Percentiles rank a stretch among this genome's conserved stretches.
Evolutionary conservation across 2,888 invertebrate species (phyloP).

Genomic region (Amphipyra tragopoginis): DNA sequence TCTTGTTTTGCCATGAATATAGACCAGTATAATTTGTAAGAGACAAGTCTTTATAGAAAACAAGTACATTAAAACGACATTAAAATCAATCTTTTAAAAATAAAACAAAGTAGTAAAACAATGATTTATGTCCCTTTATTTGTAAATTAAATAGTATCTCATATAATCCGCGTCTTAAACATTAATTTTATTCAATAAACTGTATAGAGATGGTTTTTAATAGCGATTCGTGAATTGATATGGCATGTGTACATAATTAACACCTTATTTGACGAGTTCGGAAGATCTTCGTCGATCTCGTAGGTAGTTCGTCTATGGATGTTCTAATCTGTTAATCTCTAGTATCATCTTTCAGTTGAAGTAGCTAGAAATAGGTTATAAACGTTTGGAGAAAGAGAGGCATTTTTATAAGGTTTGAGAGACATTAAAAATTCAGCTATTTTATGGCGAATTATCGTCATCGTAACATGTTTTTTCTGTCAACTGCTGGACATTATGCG

Average conservation of each 20-base stretch:
- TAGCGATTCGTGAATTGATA: conserved; percentile 52
- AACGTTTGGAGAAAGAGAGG: background rate
- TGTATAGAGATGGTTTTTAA: conserved; percentile 43
- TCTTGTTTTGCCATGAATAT: too few species aligned
- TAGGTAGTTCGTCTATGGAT: conserved; percentile 28
- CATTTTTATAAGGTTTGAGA: too few species aligned
- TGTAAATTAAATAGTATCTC: conserved; percentile 33
- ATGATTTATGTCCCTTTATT: conserved; percentile 48
- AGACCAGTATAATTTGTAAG: too few species aligned
- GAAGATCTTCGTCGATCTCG: conserved; percentile 25
- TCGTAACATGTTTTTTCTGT: too few species aligned
- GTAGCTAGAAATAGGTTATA: too few species aligned
- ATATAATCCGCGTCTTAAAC: conserved; percentile 25
- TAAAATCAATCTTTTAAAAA: conserved; percentile 33
- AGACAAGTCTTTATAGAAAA: background rate
- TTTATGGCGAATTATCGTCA: too few species aligned
- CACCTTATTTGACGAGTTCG: conserved; percentile 41
- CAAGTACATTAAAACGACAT: conserved; percentile 39
- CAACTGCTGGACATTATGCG: too few species aligned
- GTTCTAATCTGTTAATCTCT: conserved; percentile 23
- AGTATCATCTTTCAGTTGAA: conserved; percentile 12
- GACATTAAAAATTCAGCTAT: too few species aligned
- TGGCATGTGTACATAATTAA: conserved; percentile 57
- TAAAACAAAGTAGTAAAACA: conserved; percentile 43
- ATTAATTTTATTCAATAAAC: conserved; percentile 45